Percentiles rank a stretch among this genome's conserved stretches.
Conservation (phyloP, 2,797 vertebrate genomes). For the Lerista edwardsae region DNA sequence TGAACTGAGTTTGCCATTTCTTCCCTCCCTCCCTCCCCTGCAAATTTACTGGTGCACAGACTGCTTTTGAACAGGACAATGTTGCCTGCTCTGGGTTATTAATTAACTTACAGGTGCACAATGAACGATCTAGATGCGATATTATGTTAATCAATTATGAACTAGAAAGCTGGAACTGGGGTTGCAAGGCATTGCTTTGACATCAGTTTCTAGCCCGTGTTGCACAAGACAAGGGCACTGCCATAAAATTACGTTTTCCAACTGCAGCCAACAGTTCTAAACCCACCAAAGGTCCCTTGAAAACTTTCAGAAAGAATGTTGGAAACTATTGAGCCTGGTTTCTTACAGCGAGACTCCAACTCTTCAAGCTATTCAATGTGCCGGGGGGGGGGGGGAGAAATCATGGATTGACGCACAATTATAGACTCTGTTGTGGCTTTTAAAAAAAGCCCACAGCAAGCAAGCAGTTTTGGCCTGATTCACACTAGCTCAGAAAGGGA, state of each 20-base stretch:
- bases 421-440: neutral
- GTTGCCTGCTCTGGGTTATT: constrained; percentile 34
- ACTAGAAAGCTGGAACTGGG: neutral
- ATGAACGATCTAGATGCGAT: constrained; percentile 5
- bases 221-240: neutral
- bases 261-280: neutral
- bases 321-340: neutral
- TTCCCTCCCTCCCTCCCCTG: neutral
- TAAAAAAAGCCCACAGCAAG: neutral
- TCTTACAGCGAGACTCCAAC: neutral
- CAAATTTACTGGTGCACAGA: rapidly evolving
- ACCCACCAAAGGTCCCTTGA: neutral
- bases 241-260: neutral
- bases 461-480: neutral
- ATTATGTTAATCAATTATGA: constrained; percentile 46
- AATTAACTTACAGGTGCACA: constrained; percentile 53
- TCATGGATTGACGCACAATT: neutral
- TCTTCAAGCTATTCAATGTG: neutral
- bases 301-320: neutral
- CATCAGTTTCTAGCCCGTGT: neutral
- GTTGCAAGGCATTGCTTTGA: neutral
- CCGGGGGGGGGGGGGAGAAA: neutral
- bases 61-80: neutral
- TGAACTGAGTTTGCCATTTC: too few relatives aligned
- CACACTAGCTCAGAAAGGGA: neutral